Evolutionary conservation across 2,888 invertebrate species (phyloP), one percentile per base, ranked within the genome.

Genomic region (Clepsis dumicolana): DNA sequence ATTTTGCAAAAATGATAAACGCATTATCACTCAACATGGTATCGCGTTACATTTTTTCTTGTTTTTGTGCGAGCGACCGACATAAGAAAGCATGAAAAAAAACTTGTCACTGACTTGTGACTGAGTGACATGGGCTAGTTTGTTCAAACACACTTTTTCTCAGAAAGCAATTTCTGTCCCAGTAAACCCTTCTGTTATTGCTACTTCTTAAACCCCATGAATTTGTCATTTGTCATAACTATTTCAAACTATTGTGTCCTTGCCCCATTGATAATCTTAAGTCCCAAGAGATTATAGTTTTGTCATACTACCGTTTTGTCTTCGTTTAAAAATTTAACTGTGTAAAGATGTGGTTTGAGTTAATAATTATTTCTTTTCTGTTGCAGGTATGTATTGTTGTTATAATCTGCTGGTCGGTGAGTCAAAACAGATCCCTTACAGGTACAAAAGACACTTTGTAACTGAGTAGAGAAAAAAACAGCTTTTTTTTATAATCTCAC

Each of bases 111-210:
- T 21, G 3, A 48, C 16, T 21, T 7, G 44, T 44, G 44, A 29
- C 16, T 24, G 44, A 35, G 54, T 41, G 52, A 52, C 21, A 21
- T 10, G 48, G 48, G 48, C 16, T 48, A 48, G 25, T 57, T 64
- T 56, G 41, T 18, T 56, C 21, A 65, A 70, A 44, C 62, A 44
- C 2, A 24, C 41, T 73, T 48, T 48, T 48, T 71, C 65, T 27
- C 29, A 27, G 70, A 69, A 70, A 64, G 50, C 60, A 38, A 57
- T 38, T 12, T 48, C 18, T 25, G 52, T 24, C 38, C 50, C 48
- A 48, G 16, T 16, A 61, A 61, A 54, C 60, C 70, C 53, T 60
- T 73, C 76, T 69, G 74, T 80, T 79, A 83, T 77, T 78, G 81
- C 81, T 82, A 81, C 83, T 78, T 74, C 65, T 8, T 24, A 73